Conservation (phyloP, 2,113 vertebrate genomes). For the Ibidorhyncha struthersii region DNA sequence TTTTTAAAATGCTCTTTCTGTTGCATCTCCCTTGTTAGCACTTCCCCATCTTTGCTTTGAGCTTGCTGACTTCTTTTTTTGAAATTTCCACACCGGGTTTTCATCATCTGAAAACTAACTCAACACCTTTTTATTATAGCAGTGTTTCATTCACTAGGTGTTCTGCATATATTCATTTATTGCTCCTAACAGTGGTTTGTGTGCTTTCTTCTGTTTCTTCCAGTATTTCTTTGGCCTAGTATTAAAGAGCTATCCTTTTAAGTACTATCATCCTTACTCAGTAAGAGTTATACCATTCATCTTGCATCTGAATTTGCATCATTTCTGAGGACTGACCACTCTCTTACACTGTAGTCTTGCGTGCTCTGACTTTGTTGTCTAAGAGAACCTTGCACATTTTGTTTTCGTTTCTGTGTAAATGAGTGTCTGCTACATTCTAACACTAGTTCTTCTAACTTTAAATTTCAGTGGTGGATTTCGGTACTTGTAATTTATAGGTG, state of each 20-base stretch:
- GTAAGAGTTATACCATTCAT: not conserved
- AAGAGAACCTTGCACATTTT: not conserved
- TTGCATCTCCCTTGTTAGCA: not conserved
- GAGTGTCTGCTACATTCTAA: not conserved
- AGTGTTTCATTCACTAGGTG: not conserved
- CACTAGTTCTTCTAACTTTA: not conserved
- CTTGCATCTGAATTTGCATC: not conserved
- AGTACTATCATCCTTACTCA: not conserved
- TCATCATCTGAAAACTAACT: not conserved
- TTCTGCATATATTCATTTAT: not conserved
- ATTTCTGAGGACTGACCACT: not conserved
- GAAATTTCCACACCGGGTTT: not conserved
- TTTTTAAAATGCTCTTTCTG: not conserved
- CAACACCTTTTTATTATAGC: not conserved
- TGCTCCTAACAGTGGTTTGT: not conserved
- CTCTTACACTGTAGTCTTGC: not conserved
- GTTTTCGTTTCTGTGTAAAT: not conserved
- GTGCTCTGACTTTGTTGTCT: not conserved
- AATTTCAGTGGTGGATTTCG: not conserved
- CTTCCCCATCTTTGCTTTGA: not conserved
- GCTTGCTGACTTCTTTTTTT: not conserved
- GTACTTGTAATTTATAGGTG: not conserved
- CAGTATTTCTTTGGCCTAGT: not conserved
- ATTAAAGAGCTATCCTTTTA: not conserved
- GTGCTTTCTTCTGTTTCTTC: not conserved